Percentiles rank a stretch among this genome's conserved stretches.
These are phyloP conservation scores for Oryzias sinensis DNA, from an alignment of 2,797 vertebrate genomes.

Conservation along the genomic window DNA sequence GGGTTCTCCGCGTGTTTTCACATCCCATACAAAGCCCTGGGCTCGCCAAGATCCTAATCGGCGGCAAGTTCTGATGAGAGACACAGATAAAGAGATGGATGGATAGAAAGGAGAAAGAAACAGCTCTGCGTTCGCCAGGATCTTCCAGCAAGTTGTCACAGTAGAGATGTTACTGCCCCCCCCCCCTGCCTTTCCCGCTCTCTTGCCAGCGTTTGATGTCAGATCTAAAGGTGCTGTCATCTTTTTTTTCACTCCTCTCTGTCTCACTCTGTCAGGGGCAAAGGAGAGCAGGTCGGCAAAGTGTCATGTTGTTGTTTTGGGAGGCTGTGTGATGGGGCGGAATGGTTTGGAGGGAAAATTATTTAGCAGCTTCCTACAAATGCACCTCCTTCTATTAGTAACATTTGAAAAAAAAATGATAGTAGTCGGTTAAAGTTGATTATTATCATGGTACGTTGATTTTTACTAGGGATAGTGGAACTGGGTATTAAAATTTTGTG, in stretches of 20 bases:
- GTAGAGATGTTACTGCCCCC: constrained; percentile 59
- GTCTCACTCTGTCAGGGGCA: constrained; percentile 47
- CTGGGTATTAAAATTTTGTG: too few species aligned
- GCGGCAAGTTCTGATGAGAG: constrained; percentile 70
- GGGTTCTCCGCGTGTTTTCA: constrained; percentile 71
- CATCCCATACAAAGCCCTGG: constrained; percentile 61
- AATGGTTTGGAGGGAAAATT: constrained; percentile 65
- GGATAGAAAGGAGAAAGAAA: constrained; percentile 49
- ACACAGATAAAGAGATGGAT: constrained; percentile 50
- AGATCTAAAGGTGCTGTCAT: constrained; percentile 77
- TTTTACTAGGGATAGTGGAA: too few species aligned
- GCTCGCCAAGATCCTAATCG: constrained; percentile 73
- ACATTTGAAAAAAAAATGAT: too few species aligned
- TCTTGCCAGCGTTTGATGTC: constrained; percentile 71
- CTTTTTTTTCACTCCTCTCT: constrained; percentile 25
- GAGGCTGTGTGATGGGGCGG: constrained; percentile 71
- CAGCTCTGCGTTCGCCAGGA: constrained; percentile 49
- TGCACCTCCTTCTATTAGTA: background rate
- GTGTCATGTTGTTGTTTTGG: constrained; percentile 77
- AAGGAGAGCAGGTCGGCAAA: constrained; percentile 62
- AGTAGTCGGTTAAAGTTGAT: too few species aligned
- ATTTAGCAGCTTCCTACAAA: constrained; percentile 60
- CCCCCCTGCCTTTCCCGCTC: constrained; percentile 48
- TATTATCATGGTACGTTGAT: too few species aligned
- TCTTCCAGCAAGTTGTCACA: constrained; percentile 73